Conservation (phyloP, 2,113 vertebrate genomes). For the Gopherus evgoodei region DNA sequence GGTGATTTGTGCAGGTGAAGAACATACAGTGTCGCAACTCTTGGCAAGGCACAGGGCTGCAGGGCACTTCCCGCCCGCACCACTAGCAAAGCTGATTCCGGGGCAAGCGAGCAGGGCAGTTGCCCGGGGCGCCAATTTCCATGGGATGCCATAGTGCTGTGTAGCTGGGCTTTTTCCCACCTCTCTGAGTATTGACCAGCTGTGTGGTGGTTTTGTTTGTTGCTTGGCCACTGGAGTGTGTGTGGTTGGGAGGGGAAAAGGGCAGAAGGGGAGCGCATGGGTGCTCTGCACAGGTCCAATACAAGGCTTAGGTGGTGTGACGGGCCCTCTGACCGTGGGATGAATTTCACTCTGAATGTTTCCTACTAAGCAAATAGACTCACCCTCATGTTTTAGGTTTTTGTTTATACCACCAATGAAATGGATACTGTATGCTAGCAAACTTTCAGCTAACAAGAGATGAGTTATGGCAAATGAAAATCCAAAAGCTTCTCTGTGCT, state of each 20-base stretch:
- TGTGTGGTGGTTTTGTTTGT: not conserved
- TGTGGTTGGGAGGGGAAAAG: no score
- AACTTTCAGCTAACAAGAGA: not conserved
- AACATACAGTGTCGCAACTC: not conserved
- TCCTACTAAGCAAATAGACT: not conserved
- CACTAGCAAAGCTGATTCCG: not conserved
- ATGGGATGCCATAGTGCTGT: not conserved
- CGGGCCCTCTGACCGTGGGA: not conserved
- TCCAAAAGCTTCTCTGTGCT: not conserved
- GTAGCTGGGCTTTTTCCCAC: not conserved
- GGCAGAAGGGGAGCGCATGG: not conserved
- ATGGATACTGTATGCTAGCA: not conserved
- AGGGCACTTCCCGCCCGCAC: rapidly evolving
- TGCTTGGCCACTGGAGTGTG: not conserved
- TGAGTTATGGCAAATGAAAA: constrained; percentile 8
- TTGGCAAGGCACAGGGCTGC: not conserved
- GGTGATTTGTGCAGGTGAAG: not conserved
- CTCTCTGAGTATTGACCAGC: not conserved
- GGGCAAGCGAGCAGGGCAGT: not conserved
- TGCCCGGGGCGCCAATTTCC: not conserved
- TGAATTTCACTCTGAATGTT: not conserved
- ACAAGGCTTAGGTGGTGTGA: not conserved
- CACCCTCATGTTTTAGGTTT: not conserved
- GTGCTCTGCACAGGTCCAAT: rapidly evolving
- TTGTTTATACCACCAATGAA: not conserved